Evolutionary conservation across 2,113 vertebrate genomes (phyloP), one percentile per base, ranked within the genome.

Genomic region (Poeciliopsis retropinna): DNA sequence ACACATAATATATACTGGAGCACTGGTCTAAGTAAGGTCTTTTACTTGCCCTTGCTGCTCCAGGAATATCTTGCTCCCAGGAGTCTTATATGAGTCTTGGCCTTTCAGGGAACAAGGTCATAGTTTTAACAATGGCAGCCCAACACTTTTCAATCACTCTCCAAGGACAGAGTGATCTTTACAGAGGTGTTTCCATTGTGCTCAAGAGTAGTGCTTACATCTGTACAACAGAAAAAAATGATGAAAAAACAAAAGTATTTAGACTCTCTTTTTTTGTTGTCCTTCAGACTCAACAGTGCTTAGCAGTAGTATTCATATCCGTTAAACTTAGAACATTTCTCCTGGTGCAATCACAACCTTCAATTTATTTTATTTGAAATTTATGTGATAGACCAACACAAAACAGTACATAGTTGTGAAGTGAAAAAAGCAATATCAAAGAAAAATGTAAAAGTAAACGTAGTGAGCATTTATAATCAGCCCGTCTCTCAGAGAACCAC

Each of bases 91-190:
- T 75, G 39, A 64, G 64, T 78, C 79, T 75, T 88, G 72, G 70
- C 83, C 82, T 85, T 81, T 77, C 44, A 51, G 41, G 60, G 60
- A 76, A 83, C 88, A 89, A 89, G 85, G 87, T 90, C 82, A 83
- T 68, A 39, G 81, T 85, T 78, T 89, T 85, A 81, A 86, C 84
- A 73, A 70, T 76, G 63, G 76, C 68, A 73, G 64, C 63, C 39
- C 31, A 71, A 72, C 44, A 71, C 22, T 27, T 67, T 76, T 71
- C 47, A 82, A 73, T 37, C 70, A 19, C 70, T 54, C 71, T 81
- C 80, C 39, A 75, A 85, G 76, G 86, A 79, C 72, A 39, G 37
- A 6, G 10, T 28, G 25, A 82, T 81, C 78, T 87, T 81, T 81
- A 54, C 29, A 60, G 1, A 29, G 31, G 63, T 70, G 67, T 66